Percentiles rank a stretch among this genome's conserved stretches.
These are phyloP conservation scores for Sarcophaga caerulescens DNA, from an alignment of 2,888 invertebrate genomes.

Conservation along the genomic window DNA sequence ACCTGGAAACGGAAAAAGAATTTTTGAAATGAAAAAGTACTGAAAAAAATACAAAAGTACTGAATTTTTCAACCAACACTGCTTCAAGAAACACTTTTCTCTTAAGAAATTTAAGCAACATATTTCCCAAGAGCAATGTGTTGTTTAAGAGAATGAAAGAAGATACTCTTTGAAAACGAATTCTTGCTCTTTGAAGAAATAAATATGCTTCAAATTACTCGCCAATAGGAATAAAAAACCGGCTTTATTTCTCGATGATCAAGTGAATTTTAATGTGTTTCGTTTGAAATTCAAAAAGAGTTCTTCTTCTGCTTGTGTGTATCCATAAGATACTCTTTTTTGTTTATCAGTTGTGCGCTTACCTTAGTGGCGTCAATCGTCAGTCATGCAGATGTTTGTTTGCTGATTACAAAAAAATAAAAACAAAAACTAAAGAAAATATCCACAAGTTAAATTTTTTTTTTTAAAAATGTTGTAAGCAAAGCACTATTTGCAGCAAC, in stretches of 20 bases:
- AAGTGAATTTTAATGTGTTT: conserved; percentile 42
- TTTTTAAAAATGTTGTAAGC: conserved; percentile 51
- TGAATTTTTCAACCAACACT: background rate
- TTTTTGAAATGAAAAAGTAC: too few relatives aligned
- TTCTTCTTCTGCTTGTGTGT: conserved; percentile 38
- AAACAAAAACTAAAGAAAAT: conserved; percentile 42
- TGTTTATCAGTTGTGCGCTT: conserved; percentile 9
- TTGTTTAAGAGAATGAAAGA: too few relatives aligned
- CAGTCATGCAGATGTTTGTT: conserved; percentile 44
- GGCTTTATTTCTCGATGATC: conserved; percentile 42
- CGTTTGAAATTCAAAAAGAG: conserved; percentile 2
- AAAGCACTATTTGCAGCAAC: background rate
- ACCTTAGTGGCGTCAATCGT: background rate
- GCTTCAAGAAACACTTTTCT: conserved; percentile 10
- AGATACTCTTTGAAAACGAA: background rate
- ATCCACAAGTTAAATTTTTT: conserved; percentile 28
- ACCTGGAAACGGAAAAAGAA: too few relatives aligned
- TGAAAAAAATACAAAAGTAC: too few relatives aligned
- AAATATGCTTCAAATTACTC: conserved; percentile 15
- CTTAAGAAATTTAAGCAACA: background rate
- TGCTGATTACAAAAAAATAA: conserved; percentile 13
- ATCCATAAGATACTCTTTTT: conserved; percentile 51
- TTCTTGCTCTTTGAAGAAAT: conserved; percentile 22
- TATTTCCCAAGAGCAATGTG: too few relatives aligned
- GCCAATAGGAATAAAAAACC: conserved; percentile 26